phyloP scores from a whole-genome alignment of 2,888 invertebrate genomes.

The Drosophila siamana region DNA sequence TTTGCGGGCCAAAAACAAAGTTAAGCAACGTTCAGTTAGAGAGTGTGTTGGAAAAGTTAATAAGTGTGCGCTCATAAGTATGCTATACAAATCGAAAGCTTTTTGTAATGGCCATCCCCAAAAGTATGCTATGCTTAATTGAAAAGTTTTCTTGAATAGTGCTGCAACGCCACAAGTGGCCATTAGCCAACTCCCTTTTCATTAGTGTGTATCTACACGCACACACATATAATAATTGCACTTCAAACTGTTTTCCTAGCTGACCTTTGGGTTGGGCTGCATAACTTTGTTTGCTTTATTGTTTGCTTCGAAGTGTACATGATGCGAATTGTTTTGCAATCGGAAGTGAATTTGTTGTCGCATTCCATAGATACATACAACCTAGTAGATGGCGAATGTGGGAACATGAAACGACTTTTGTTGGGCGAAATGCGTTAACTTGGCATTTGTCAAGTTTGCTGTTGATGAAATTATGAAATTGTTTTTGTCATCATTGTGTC shows the following conservation, averaged over 20 bases:
- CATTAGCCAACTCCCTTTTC: not conserved
- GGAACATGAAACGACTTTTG: not conserved
- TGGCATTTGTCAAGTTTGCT: not conserved
- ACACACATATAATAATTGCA: not conserved
- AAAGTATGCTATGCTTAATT: not conserved
- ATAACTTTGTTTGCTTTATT: not conserved
- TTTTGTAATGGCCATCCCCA: not conserved
- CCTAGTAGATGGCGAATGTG: too few species aligned
- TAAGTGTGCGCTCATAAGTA: not conserved
- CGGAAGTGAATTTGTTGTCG: not conserved
- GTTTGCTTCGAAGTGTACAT: not conserved
- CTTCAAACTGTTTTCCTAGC: not conserved
- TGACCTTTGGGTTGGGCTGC: not conserved
- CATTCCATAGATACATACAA: not conserved
- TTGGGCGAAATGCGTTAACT: not conserved
- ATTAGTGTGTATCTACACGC: not conserved
- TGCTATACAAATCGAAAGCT: not conserved
- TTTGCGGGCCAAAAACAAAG: too few species aligned
- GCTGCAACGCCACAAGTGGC: not conserved
- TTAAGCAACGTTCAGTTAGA: too few species aligned
- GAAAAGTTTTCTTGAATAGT: not conserved
- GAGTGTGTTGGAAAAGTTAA: too few species aligned
- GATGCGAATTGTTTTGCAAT: not conserved
- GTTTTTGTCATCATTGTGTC: constrained; percentile 16
- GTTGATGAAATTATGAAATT: not conserved